phyloP scores from a whole-genome alignment of 2,797 vertebrate species.

The Poeciliopsis gracilis region DNA sequence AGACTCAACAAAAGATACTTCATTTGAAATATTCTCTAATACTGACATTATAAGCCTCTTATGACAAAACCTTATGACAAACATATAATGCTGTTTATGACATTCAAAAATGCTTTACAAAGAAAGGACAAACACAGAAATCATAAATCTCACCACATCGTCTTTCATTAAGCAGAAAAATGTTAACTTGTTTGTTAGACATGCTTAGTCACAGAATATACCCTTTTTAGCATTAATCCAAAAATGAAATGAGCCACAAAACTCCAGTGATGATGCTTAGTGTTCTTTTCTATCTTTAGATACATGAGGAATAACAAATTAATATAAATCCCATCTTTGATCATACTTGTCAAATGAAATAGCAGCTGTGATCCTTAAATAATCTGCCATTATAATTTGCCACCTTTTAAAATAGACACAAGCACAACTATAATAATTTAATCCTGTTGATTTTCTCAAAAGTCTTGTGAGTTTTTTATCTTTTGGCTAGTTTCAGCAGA shows the following conservation, averaged over 20 bases:
- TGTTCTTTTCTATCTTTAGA: neutral
- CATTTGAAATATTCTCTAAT: neutral
- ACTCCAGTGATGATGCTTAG: neutral
- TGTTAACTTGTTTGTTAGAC: too few relatives aligned
- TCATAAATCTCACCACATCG: too few relatives aligned
- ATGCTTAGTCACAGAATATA: neutral
- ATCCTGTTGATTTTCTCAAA: neutral
- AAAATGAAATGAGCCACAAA: neutral
- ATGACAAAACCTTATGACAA: neutral
- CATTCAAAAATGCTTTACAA: too few relatives aligned
- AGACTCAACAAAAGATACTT: neutral
- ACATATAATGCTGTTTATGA: too few relatives aligned
- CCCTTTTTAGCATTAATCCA: neutral
- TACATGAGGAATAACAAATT: neutral
- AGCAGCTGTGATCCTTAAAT: neutral
- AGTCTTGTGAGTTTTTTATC: neutral
- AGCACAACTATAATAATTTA: neutral
- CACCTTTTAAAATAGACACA: neutral
- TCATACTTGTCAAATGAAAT: neutral
- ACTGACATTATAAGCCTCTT: neutral
- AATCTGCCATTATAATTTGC: neutral
- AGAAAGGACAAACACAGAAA: too few relatives aligned
- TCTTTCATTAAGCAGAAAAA: too few relatives aligned
- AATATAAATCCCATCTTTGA: neutral
- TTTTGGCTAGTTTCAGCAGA: neutral